Conservation (phyloP, 2,113 vertebrate species). For the Peucedramus taeniatus region DNA sequence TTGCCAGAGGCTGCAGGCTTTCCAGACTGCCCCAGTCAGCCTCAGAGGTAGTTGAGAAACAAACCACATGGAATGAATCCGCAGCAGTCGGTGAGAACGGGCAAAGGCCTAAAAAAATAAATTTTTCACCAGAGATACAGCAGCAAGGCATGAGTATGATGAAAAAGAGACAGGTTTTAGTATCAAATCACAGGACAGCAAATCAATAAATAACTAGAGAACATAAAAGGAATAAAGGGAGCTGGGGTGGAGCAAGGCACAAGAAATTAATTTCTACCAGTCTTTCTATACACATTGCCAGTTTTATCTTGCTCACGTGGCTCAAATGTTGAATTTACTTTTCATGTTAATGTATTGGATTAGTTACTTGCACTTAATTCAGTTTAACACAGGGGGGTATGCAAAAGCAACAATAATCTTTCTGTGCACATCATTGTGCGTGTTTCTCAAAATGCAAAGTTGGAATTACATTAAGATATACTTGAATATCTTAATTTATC, state of each 20-base stretch:
- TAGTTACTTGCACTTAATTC: background rate
- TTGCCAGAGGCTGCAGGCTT: background rate
- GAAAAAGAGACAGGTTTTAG: background rate
- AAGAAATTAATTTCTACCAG: background rate
- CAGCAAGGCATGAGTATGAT: background rate
- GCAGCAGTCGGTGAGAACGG: background rate
- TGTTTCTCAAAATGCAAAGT: too few species aligned
- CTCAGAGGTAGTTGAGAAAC: background rate
- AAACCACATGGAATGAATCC: background rate
- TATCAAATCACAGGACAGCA: background rate
- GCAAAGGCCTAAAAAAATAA: background rate
- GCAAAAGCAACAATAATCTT: background rate
- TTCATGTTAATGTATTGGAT: background rate
- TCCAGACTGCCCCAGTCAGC: background rate
- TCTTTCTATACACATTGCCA: background rate
- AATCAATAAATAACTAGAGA: background rate
- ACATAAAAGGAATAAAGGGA: background rate
- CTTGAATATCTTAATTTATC: background rate
- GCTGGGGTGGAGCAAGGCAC: background rate
- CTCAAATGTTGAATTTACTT: background rate
- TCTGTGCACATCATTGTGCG: fast-evolving
- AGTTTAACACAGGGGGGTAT: background rate
- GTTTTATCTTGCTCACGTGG: background rate
- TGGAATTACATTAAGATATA: background rate
- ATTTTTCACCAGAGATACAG: background rate